A percentile compares a stretch with the other conserved stretches of the same genome.
Evolutionary conservation across 2,797 vertebrate genomes (phyloP).

Genomic region (Basileuterus tristriatus): DNA sequence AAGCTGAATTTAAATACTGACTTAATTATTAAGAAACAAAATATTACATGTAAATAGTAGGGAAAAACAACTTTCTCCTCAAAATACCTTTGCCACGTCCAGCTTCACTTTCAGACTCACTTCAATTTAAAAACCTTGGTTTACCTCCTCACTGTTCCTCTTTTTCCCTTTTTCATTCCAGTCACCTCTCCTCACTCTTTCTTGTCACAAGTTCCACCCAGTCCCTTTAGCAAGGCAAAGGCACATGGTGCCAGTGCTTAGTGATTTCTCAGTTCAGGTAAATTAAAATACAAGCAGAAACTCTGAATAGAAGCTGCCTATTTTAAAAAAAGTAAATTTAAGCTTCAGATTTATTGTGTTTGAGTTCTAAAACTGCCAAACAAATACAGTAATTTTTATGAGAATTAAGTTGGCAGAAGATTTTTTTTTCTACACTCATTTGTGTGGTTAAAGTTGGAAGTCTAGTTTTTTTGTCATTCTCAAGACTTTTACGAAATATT

Average conservation of each 20-base stretch:
- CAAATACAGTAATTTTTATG: background rate
- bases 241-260: accelerated
- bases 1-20: background rate
- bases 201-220: background rate
- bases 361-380: background rate
- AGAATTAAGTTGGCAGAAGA: background rate
- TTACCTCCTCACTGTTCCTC: background rate
- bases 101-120: background rate
- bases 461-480: background rate
- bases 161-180: background rate
- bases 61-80: background rate
- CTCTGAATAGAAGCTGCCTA: background rate
- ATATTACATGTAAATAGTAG: background rate
- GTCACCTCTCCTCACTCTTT: background rate
- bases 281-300: background rate
- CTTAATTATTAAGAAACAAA: background rate
- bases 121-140: background rate
- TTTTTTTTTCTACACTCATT: background rate
- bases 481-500: background rate
- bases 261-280: background rate
- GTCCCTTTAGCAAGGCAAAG: background rate
- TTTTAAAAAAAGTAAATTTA: too few species aligned
- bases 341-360: background rate
- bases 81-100: background rate
- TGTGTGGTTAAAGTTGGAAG: background rate